A percentile compares a stretch with the other conserved stretches of the same genome.
phyloP scores from a whole-genome alignment of 23 tunicate species.

The Trididemnum miniatum region DNA sequence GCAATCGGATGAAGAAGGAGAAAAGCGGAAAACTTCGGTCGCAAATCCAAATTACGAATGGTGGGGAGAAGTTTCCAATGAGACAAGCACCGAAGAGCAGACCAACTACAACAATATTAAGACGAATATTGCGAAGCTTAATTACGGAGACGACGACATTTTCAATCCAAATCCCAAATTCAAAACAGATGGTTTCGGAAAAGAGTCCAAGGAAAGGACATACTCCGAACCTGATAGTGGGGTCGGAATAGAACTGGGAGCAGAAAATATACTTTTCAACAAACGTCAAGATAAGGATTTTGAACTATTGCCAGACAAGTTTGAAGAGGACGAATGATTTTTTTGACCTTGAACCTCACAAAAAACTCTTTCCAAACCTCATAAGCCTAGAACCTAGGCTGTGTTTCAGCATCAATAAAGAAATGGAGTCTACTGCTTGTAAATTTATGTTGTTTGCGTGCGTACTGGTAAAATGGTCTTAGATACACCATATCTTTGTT shows the following conservation, averaged over 20 bases:
- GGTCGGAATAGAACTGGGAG: conserved; percentile 34
- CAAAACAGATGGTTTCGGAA: neutral
- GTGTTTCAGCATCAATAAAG: too few relatives aligned
- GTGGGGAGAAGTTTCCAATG: neutral
- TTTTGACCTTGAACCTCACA: too few relatives aligned
- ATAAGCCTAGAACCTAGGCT: too few relatives aligned
- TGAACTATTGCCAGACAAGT: too few relatives aligned
- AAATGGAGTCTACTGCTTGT: too few relatives aligned
- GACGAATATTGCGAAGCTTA: neutral
- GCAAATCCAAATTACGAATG: conserved; percentile 72
- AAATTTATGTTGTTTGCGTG: too few relatives aligned
- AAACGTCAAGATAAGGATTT: too few relatives aligned
- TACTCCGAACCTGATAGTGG: conserved; percentile 68
- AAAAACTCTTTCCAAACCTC: too few relatives aligned
- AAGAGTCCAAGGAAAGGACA: neutral
- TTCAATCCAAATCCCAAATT: neutral
- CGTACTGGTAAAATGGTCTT: too few relatives aligned
- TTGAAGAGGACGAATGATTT: too few relatives aligned
- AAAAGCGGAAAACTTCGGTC: conserved; percentile 44
- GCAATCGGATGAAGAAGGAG: conserved; percentile 67
- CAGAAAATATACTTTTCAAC: too few relatives aligned
- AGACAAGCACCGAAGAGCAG: neutral
- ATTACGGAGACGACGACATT: conserved; percentile 39
- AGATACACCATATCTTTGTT: too few relatives aligned
- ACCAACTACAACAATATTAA: conserved; percentile 29